Base-by-base conservation (phyloP, 2,888 invertebrate genomes). In the Drosophila multiciliata region DNA sequence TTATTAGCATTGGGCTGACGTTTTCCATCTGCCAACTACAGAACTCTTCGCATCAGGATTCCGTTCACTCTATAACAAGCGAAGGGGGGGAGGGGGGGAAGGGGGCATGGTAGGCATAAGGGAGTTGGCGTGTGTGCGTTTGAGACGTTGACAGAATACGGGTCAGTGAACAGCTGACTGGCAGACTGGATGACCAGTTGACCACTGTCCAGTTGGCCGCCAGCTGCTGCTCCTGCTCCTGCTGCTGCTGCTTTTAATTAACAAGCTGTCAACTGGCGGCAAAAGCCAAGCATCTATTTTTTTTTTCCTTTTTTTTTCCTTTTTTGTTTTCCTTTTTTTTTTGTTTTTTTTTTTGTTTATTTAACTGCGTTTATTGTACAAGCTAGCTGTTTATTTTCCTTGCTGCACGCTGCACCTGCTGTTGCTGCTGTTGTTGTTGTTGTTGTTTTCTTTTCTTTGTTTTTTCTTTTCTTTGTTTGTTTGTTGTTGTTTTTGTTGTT, bases 191-290 rank as follows among this genome's bases (percentile, higher is more conserved):
- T 68, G 71, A 66, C 79, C 71, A 79, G 62, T 59, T 75, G 89
- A 69, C 78, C 73, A 75, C 60, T 71, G 82, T 73, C 73, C 72
- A 75, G 70, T 70, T 73, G 72, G 61, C 75, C 72, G 60, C 69
- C 72, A 66, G 77, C 74, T 90, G 78, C 90, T 86, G 83, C 72
- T 87, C 26, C 26, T 26, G 29, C 29, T 29, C 5, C 29, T 29
- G 29, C 29, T 29, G 80, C 74, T 90, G 78, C 90, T 86, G 84
- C 72, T 87, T 87, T 87, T 87, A 87, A 87, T 87, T 87, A 87
- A 87, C 86, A 90, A 87, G 86, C 90, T 90, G 86, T 89, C 86
- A 89, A 82, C 88, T 66, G 69, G 58, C 76, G 66, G 78, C 73
- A 79, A 68, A 62, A 54, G 74, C 62, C 74, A 60, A 64, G 63